Percentiles rank a stretch among this genome's conserved stretches.
Conservation (phyloP, 2,797 vertebrate species). For the Malurus leucopterus region DNA sequence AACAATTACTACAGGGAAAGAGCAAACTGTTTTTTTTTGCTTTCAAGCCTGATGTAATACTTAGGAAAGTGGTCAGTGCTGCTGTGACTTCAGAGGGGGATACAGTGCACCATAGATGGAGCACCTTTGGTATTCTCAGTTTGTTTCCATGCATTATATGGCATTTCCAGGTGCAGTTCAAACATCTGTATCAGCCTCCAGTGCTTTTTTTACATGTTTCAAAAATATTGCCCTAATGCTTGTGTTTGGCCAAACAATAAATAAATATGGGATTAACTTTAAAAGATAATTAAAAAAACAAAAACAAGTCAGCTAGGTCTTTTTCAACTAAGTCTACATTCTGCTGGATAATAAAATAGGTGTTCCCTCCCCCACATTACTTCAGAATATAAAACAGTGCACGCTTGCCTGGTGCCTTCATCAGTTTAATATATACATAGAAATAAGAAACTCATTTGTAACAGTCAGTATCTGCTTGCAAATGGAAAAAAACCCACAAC, state of each 20-base stretch:
- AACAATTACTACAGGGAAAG: no score
- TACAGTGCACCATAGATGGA: rapidly evolving
- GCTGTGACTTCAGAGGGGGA: no score
- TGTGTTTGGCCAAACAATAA: neutral
- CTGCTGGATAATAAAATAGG: neutral
- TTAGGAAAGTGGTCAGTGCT: neutral
- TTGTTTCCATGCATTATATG: neutral
- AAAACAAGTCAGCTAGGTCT: neutral
- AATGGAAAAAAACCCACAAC: neutral
- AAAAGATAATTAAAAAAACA: neutral
- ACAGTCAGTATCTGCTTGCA: neutral
- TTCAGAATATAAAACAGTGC: neutral
- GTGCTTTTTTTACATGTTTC: neutral
- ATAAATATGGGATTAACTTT: neutral
- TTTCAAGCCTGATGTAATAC: neutral
- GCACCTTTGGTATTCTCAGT: neutral
- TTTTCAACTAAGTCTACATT: neutral
- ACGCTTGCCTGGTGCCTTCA: neutral
- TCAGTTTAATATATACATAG: neutral
- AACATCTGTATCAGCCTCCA: neutral
- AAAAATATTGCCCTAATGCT: neutral
- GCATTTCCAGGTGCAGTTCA: neutral
- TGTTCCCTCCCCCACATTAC: neutral
- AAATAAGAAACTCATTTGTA: neutral
- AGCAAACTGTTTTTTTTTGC: neutral